Percentiles rank a stretch among this genome's conserved stretches.
Evolutionary conservation across 23 tunicate species (phyloP).

Genomic region (Phallusia fumigata): DNA sequence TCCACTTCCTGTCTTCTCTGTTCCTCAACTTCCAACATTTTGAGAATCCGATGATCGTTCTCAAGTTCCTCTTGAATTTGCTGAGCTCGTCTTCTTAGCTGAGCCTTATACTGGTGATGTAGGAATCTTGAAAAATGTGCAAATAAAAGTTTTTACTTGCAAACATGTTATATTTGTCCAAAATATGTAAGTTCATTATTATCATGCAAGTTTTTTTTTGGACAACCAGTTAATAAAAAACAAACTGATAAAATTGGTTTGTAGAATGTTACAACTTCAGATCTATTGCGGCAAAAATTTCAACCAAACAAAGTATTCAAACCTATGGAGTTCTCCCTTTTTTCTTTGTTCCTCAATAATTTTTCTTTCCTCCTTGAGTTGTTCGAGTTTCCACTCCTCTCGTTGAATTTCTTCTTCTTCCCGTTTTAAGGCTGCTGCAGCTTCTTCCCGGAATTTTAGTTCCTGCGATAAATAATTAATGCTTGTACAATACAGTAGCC

Average conservation of each 20-base stretch:
- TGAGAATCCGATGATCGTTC: conserved; percentile 64
- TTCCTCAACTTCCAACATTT: conserved; percentile 61
- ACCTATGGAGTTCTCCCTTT: conserved; percentile 57
- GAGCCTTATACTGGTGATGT: conserved; percentile 90
- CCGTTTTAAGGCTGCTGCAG: conserved; percentile 34
- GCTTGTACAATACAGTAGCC: too few relatives aligned
- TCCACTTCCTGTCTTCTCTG: conserved; percentile 31
- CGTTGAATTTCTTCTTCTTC: conserved; percentile 63
- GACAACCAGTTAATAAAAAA: too few relatives aligned
- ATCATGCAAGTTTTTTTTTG: too few relatives aligned
- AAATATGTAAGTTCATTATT: too few relatives aligned
- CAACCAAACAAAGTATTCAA: background rate
- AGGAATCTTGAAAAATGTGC: conserved; percentile 48
- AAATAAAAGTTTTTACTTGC: too few relatives aligned
- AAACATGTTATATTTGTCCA: too few relatives aligned
- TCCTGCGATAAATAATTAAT: too few relatives aligned
- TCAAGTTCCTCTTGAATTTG: conserved; percentile 89
- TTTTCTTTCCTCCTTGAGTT: conserved; percentile 64
- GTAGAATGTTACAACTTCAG: too few relatives aligned
- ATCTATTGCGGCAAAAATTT: too few relatives aligned
- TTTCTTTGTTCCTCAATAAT: conserved; percentile 61
- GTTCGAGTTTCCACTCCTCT: conserved; percentile 68
- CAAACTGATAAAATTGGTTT: too few relatives aligned
- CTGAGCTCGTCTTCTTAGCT: conserved; percentile 76
- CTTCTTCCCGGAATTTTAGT: conserved; percentile 59